Evolutionary conservation across 2,113 vertebrate species (phyloP).

Genomic region (Taxidea taxus): DNA sequence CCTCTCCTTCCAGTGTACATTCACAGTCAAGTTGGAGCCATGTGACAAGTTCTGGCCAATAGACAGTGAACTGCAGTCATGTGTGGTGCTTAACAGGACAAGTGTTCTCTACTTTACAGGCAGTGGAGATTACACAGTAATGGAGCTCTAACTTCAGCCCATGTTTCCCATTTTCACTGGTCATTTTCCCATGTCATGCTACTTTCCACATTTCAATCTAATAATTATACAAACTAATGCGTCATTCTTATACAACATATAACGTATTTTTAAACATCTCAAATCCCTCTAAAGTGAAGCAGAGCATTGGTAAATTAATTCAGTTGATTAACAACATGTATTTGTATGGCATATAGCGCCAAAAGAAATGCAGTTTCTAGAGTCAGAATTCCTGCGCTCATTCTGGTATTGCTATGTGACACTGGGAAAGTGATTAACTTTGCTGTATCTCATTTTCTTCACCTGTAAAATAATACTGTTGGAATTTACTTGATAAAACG

Average conservation of each 20-base stretch:
- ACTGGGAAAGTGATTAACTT: neutral
- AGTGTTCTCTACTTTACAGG: rapidly evolving
- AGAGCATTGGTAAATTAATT: neutral
- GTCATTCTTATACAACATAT: neutral
- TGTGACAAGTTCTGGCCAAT: neutral
- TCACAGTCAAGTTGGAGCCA: too few species aligned
- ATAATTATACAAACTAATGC: neutral
- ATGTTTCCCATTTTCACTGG: rapidly evolving
- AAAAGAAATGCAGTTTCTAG: neutral
- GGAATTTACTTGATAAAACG: neutral
- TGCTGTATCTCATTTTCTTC: neutral
- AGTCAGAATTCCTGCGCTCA: neutral
- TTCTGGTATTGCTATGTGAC: neutral
- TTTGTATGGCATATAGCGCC: rapidly evolving
- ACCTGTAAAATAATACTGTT: neutral
- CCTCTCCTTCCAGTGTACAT: neutral
- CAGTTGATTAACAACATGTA: neutral
- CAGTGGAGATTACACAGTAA: neutral
- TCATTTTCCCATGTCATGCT: neutral
- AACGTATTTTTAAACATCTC: neutral
- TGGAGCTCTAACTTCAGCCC: neutral
- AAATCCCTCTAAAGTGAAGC: neutral
- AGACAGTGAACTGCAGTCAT: neutral
- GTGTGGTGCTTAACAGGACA: neutral
- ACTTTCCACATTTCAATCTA: neutral